Percentiles rank a stretch among this genome's conserved stretches.
These are phyloP conservation scores for Palythoa grandis DNA, from an alignment of 92 coral and sea anemone species.

Conservation along the genomic window DNA sequence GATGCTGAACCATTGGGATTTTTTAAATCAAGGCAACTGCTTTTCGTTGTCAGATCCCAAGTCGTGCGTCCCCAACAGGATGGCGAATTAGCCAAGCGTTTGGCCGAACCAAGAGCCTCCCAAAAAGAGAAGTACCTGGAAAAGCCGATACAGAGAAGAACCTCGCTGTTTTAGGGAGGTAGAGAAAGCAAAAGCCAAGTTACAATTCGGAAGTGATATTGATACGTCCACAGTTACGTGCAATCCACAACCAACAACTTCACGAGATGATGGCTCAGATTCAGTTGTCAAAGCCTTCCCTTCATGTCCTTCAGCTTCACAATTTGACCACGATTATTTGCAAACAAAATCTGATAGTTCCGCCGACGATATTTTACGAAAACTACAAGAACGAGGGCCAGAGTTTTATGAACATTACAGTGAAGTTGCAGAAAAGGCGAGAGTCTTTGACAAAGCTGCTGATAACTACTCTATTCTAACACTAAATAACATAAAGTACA, in stretches of 20 bases:
- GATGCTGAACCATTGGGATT: no score
- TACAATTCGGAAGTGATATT: no score
- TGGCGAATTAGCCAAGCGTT: no score
- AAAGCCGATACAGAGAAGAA: no score
- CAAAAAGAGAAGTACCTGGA: no score
- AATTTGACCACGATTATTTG: slow-evolving; percentile 2
- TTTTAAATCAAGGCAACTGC: no score
- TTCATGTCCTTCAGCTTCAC: background rate
- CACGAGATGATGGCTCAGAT: background rate
- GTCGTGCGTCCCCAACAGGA: no score
- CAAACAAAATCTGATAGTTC: background rate
- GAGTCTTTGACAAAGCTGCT: slow-evolving; percentile 9
- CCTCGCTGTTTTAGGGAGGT: no score
- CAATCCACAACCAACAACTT: slow-evolving; percentile 1
- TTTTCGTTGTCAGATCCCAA: no score
- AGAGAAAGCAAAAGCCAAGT: no score
- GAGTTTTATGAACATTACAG: background rate
- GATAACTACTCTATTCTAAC: background rate
- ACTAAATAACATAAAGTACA: slow-evolving; percentile 1
- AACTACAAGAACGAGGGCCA: background rate
- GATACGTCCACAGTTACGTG: background rate
- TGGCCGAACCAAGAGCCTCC: no score
- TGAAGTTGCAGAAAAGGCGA: slow-evolving; percentile 12
- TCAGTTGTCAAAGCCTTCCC: background rate
- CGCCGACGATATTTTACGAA: background rate